Conservation (phyloP, 2,888 invertebrate genomes). For the Seira sanloemensis region DNA sequence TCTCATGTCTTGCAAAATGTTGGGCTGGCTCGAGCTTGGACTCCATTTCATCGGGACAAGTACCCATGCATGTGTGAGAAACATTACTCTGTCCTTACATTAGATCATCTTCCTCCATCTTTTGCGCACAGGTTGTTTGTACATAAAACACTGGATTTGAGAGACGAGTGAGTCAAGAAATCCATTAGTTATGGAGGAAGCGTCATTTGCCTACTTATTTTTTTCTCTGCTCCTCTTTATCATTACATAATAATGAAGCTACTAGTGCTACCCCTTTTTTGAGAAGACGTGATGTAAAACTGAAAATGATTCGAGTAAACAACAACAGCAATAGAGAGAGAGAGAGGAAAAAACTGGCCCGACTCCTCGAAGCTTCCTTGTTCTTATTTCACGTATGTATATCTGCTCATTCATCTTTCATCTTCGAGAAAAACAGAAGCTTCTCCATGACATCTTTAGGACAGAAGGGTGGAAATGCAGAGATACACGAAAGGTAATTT, state of each 20-base stretch:
- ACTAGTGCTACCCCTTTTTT: slow-evolving; percentile 46
- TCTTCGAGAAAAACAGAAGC: neutral
- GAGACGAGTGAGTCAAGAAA: no score
- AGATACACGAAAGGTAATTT: neutral
- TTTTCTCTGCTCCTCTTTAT: slow-evolving; percentile 31
- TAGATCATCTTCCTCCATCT: neutral
- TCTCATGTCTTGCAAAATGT: no score
- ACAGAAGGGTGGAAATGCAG: neutral
- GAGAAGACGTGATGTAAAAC: slow-evolving; percentile 2
- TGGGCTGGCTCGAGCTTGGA: no score
- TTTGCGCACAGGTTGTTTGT: neutral
- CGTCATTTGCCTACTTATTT: neutral
- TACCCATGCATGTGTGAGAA: neutral
- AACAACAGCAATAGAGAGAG: slow-evolving; percentile 4
- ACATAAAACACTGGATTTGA: neutral
- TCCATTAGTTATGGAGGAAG: no score
- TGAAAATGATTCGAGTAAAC: slow-evolving; percentile 31
- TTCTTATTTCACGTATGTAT: neutral
- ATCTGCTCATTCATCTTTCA: neutral
- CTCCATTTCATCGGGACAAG: neutral
- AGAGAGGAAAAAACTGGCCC: slow-evolving; percentile 22
- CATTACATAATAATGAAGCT: slow-evolving; percentile 49
- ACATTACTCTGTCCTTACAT: neutral
- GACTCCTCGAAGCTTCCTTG: neutral
- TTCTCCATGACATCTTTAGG: neutral